These are phyloP conservation scores for Acanthurus lineatus DNA, from an alignment of 2,797 vertebrate genomes.

Conservation along the genomic window DNA sequence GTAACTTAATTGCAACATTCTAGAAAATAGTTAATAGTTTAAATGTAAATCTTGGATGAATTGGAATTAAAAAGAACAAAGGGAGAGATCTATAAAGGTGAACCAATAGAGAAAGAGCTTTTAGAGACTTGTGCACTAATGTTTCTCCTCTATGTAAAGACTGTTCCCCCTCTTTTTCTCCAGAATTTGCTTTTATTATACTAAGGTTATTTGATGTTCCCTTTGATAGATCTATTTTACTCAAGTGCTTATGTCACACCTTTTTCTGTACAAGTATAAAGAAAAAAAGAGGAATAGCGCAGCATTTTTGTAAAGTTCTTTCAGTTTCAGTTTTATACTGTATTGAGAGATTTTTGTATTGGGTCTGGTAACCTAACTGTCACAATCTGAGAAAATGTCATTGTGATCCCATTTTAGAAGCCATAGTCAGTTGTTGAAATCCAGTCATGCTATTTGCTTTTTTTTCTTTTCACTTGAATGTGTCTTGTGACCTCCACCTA, in stretches of 20 bases:
- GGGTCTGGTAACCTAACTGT: slow-evolving; percentile 3
- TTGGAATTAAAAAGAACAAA: slow-evolving; percentile 10
- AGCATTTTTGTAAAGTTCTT: slow-evolving; percentile 53
- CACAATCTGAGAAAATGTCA: slow-evolving; percentile 19
- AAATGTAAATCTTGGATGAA: slow-evolving; percentile 25
- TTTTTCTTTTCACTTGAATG: slow-evolving; percentile 43
- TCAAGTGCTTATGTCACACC: slow-evolving; percentile 13
- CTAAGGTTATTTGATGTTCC: slow-evolving; percentile 37
- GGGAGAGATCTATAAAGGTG: slow-evolving; percentile 11
- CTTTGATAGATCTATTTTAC: slow-evolving; percentile 28
- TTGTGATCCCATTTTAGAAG: slow-evolving; percentile 7
- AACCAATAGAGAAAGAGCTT: slow-evolving; percentile 17
- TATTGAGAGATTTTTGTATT: slow-evolving; percentile 67
- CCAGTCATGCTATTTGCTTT: slow-evolving; percentile 40
- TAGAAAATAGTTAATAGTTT: slow-evolving; percentile 50
- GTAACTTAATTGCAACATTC: slow-evolving; percentile 26
- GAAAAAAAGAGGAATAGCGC: slow-evolving; percentile 52
- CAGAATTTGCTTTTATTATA: slow-evolving; percentile 29
- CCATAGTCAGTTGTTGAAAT: slow-evolving; percentile 21
- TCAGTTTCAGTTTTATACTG: slow-evolving; percentile 70
- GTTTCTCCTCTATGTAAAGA: slow-evolving; percentile 43
- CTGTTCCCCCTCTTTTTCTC: slow-evolving; percentile 17
- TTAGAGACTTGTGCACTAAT: slow-evolving; percentile 45
- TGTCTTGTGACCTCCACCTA: slow-evolving; percentile 38
- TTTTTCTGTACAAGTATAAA: slow-evolving; percentile 42